Base-by-base conservation (phyloP, 2,113 vertebrate genomes). In the Urocolius indicus region DNA sequence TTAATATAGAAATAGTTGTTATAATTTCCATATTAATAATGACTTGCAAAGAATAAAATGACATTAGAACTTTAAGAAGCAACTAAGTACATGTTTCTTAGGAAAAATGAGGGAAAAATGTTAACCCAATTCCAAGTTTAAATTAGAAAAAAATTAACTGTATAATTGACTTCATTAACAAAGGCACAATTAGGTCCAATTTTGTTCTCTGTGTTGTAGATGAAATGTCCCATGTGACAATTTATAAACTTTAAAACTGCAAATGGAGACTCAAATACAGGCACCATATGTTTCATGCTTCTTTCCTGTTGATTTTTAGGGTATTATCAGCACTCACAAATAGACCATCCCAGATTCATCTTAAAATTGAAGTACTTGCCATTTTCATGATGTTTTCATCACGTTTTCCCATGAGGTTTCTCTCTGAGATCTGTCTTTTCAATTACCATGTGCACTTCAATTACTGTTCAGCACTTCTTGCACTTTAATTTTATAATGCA, bases 321-420 rank as follows among this genome's bases (percentile, higher is more conserved):
- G 11, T 83, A 62, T 84, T 90, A 58, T 62, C 58, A 62, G 66
- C 46, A 71, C 7, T 93, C 20, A 21, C 27, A 92, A 72, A 43
- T 21, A 45, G 62, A 65, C 12, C 52, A 48, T 85, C 66, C 45
- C 34, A 80, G 38, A 84, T 92, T 51, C n/a, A 66, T 95, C 76
- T 89, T 92, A 77, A 83, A 83, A 58, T 20, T 79, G 38, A 90
- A 83, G 83, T 75, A 55, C 62, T 92, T 86, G 55, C 51, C 84
- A 66, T 92, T 94, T 95, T 69, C 76, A 22, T 57, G 5, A 24
- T 41, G 27, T 77, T 94, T 95, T 69, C 76, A 22, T 57, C 5
- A 24, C 36, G 27, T 77, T 85, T 59, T 83, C 91, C 75, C 54
- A 6, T 66, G 86, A 57, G 76, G 16, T 54, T 94, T 89, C 52